Conservation (phyloP, 2,797 vertebrate genomes). For the Gambelia wislizenii region DNA sequence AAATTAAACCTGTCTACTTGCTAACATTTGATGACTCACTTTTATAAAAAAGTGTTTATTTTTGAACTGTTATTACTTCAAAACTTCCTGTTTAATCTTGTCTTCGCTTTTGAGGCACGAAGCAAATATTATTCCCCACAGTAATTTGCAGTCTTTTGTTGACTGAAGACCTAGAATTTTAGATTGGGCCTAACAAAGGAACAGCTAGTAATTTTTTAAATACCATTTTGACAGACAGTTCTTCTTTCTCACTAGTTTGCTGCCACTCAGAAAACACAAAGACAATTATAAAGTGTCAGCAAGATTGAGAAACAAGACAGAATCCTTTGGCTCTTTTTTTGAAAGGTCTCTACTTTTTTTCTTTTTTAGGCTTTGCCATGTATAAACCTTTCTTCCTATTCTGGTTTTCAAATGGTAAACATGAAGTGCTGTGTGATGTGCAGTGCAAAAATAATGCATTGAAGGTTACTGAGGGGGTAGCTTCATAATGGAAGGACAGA, state of each 20-base stretch:
- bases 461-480: constrained; percentile 9
- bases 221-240: constrained; percentile 43
- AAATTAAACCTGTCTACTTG: not conserved
- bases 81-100: constrained; percentile 12
- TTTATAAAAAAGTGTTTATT: constrained; percentile 2
- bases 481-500: constrained; percentile 2
- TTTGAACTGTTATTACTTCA: constrained; percentile 39
- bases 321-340: constrained; percentile 35
- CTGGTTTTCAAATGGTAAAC: constrained; percentile 35
- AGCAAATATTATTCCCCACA: constrained; percentile 40
- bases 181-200: constrained; percentile 43
- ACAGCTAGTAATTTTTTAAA: constrained; percentile 45
- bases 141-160: constrained; percentile 46
- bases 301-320: constrained; percentile 46
- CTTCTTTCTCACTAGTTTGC: constrained; percentile 25
- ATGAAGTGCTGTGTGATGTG: not conserved
- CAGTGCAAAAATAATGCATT: not conserved
- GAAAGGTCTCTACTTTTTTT: constrained; percentile 32
- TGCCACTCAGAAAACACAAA: constrained; percentile 45
- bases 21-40: constrained; percentile 3
- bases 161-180: constrained; percentile 48
- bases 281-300: constrained; percentile 55
- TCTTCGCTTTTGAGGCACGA: constrained; percentile 39
- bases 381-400: constrained; percentile 26
- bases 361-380: not conserved